Evolutionary conservation across 2,113 vertebrate species (phyloP), one percentile per base, ranked within the genome.

Genomic region (Nothoprocta perdicaria): DNA sequence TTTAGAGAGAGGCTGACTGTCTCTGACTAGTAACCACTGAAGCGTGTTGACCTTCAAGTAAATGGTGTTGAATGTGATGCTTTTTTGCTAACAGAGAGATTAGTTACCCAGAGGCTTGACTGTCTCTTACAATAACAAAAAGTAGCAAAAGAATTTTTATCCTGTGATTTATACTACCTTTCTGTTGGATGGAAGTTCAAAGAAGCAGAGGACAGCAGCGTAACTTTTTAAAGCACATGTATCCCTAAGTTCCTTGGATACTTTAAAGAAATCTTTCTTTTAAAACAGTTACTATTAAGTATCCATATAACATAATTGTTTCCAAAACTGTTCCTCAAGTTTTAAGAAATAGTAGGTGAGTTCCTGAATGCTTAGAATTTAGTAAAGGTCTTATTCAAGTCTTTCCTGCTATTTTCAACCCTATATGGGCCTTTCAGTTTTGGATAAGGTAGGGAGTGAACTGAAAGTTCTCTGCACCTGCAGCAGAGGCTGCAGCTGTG

Each of bases 401-500:
- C 21, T 88, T 74, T 89, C 73, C 60, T 76, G 53, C 5, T 78
- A 55, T 93, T 94, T 87, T 55, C 26, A 23, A 61, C 43, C 43
- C 31, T 85, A 83, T 92, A 95, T 85, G 63, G 41, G 45, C 41
- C 74, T 92, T 76, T 94, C 73, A 22, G 55, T 87, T 88, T 73
- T 91, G 91, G 94, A 87, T 94, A 85, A 93, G 89, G 46, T 53
- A 74, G 45, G 69, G 58, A 82, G 71, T 60, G 84, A 93, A 89
- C 55, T 66, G 81, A 93, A 89, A 91, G 45, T 89, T 87, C 60
- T 68, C 72, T 74, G 91, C 95, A 92, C 89, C 91, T 94, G 89
- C 89, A 89, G 72, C 80, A 93, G 88, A 83, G 79, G 63, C 91
- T 84, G 81, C 91, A 96, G 93, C 80, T 94, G 82, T 89, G 84